Evolutionary conservation across 2,113 vertebrate species (phyloP).

Genomic region (Halcyon malimbica): DNA sequence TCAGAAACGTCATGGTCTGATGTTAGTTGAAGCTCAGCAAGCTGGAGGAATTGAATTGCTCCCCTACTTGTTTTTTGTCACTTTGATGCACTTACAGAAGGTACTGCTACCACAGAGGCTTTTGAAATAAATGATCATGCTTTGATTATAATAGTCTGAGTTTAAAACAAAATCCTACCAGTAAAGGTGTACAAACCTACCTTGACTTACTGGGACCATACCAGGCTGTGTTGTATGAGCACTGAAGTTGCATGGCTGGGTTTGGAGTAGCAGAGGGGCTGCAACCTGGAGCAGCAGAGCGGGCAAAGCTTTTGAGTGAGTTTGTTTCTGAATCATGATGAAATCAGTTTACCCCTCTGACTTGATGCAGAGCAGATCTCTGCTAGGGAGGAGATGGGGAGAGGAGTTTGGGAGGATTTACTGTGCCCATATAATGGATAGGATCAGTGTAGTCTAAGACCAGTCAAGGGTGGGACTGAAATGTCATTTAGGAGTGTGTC

Average conservation of each 20-base stretch:
- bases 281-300: not conserved
- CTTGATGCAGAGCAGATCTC: not conserved
- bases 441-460: fast-evolving
- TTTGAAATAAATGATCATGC: not conserved
- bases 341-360: not conserved
- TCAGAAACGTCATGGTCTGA: not conserved
- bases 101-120: not conserved
- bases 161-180: not conserved
- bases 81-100: not conserved
- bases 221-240: not conserved
- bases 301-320: not conserved
- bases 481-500: not conserved
- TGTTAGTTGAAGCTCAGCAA: not conserved
- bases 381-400: no score
- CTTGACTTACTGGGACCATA: not conserved
- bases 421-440: not conserved
- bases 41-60: not conserved
- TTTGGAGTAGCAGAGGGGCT: not conserved
- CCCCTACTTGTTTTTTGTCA: not conserved
- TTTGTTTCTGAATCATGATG: not conserved
- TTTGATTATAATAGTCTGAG: not conserved
- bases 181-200: not conserved
- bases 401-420: not conserved
- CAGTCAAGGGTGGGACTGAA: not conserved
- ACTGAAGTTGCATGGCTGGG: fast-evolving